These are phyloP conservation scores for Miniopterus natalensis DNA, from an alignment of 2,113 vertebrate genomes.

Conservation along the genomic window DNA sequence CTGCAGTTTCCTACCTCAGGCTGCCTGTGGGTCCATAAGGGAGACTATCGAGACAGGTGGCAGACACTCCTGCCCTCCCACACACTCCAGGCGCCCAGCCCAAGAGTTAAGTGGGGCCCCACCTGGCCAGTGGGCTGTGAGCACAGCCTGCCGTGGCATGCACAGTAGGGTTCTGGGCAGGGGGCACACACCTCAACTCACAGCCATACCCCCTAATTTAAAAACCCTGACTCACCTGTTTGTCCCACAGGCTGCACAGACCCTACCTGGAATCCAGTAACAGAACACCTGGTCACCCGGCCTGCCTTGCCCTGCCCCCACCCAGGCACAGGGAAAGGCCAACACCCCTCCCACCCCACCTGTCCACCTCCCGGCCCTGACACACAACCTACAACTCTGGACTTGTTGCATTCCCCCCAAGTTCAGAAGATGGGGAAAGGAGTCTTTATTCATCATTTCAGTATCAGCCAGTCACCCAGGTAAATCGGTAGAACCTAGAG, in stretches of 20 bases:
- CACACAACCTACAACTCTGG: neutral
- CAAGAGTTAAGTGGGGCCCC: neutral
- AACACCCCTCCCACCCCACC: neutral
- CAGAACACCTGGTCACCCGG: neutral
- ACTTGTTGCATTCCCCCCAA: neutral
- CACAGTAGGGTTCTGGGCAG: neutral
- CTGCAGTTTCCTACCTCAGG: neutral
- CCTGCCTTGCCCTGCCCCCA: fast-evolving
- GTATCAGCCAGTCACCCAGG: neutral
- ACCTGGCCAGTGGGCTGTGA: neutral
- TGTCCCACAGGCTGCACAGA: neutral
- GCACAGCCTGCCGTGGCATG: neutral
- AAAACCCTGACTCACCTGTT: neutral
- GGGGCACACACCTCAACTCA: neutral
- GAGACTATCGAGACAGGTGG: fast-evolving
- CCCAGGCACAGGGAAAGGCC: neutral
- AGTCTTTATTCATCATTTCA: neutral
- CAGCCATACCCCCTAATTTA: no score
- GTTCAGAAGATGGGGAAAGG: neutral
- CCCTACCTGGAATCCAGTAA: neutral
- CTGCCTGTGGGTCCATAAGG: neutral
- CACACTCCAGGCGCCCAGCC: neutral
- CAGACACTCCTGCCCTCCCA: neutral
- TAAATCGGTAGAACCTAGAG: neutral
- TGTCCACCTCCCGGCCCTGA: no score